Evolutionary conservation across 2,797 vertebrate genomes (phyloP).

Genomic region (Rhabdophis nuchalis): DNA sequence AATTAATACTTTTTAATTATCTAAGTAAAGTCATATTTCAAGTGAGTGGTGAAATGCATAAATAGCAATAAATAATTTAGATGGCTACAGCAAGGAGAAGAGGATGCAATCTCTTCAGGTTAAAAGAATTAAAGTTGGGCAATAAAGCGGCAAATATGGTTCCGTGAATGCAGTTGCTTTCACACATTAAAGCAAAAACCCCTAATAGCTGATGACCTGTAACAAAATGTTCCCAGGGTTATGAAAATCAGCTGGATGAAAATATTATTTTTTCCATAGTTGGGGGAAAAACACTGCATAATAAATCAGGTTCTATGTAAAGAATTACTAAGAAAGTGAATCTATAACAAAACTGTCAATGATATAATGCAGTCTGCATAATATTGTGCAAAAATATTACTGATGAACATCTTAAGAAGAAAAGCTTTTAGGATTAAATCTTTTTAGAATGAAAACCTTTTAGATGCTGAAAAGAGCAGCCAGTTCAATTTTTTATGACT

Average conservation of each 20-base stretch:
- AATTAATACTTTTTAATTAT: neutral
- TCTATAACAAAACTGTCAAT: neutral
- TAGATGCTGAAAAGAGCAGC: neutral
- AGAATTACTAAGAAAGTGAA: neutral
- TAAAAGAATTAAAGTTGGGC: neutral
- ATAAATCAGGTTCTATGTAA: neutral
- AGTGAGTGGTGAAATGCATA: neutral
- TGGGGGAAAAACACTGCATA: neutral
- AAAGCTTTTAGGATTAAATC: neutral
- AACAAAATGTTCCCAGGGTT: neutral
- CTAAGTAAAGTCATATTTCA: neutral
- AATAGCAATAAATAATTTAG: neutral
- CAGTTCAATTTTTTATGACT: neutral
- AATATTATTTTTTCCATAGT: neutral
- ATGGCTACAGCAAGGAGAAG: neutral
- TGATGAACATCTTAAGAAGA: neutral
- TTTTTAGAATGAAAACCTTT: neutral
- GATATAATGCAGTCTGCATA: neutral
- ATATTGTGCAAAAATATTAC: neutral
- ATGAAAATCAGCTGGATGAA: neutral
- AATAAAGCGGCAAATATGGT: neutral
- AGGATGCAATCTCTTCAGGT: neutral
- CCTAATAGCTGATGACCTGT: neutral
- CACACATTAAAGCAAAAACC: neutral
- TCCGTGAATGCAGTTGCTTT: neutral